A percentile compares a stretch with the other conserved stretches of the same genome.
phyloP scores from a whole-genome alignment of 2,888 invertebrate genomes.

The Macaria liturata region DNA sequence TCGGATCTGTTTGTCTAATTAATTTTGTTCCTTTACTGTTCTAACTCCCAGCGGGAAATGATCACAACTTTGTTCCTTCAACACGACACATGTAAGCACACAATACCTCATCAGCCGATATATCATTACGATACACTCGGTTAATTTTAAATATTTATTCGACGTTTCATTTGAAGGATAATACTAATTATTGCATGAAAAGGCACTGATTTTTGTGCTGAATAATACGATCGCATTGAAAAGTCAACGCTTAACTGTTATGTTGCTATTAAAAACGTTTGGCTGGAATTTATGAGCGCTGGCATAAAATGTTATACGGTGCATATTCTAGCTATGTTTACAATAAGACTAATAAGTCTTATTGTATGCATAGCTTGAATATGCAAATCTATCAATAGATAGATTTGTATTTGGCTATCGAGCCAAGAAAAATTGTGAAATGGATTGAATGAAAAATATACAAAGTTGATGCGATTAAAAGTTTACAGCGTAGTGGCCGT shows the following conservation, averaged over 20 bases:
- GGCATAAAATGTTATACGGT: too few species aligned
- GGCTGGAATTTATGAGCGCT: too few species aligned
- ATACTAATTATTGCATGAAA: constrained; percentile 5
- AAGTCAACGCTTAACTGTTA: too few species aligned
- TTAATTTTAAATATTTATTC: constrained; percentile 15
- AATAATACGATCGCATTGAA: background rate
- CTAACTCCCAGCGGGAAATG: constrained; percentile 43
- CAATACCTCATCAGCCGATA: constrained; percentile 14
- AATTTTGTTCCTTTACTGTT: constrained; percentile 53
- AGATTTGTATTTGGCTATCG: too few species aligned
- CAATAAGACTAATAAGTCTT: too few species aligned
- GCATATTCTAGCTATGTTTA: too few species aligned
- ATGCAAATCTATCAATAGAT: too few species aligned
- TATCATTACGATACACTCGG: constrained; percentile 6
- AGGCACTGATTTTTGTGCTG: background rate
- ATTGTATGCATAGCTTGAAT: too few species aligned
- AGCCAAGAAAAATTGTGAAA: background rate
- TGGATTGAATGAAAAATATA: constrained; percentile 44
- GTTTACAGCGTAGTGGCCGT: constrained; percentile 60
- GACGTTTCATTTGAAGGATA: constrained; percentile 8
- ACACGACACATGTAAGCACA: constrained; percentile 24
- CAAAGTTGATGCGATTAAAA: constrained; percentile 65
- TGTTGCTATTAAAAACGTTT: too few species aligned
- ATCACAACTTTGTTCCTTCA: constrained; percentile 48
- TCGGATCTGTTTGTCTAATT: constrained; percentile 55